phyloP scores from a whole-genome alignment of 1,140 invertebrate genomes.

The Thalassaphorura encarpata region DNA sequence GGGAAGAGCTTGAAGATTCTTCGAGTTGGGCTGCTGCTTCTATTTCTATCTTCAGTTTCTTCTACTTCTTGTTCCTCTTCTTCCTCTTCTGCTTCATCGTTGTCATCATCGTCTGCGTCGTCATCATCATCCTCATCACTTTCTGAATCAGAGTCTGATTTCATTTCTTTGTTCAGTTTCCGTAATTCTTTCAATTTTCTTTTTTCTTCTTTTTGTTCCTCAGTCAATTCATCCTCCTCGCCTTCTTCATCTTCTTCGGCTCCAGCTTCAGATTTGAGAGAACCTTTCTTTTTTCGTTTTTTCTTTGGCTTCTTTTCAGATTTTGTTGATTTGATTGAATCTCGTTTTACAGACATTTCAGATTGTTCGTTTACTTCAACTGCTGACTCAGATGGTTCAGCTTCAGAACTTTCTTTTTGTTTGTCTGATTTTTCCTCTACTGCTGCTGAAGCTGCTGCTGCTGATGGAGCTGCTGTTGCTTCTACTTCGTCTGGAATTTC shows the following conservation, averaged over 20 bases:
- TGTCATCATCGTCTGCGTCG: not conserved
- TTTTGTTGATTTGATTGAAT: not conserved
- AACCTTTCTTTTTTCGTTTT: conserved; percentile 4
- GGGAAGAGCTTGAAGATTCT: not conserved
- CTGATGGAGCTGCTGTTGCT: too few relatives aligned
- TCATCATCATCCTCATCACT: not conserved
- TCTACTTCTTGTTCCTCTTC: not conserved
- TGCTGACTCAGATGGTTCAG: conserved; percentile 1
- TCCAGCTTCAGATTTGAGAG: not conserved
- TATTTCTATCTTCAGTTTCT: not conserved
- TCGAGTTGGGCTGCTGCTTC: not conserved
- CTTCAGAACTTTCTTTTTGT: conserved; percentile 6
- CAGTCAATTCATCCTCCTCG: not conserved
- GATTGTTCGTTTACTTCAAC: not conserved
- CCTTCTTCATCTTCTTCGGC: not conserved
- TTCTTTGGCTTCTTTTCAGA: not conserved
- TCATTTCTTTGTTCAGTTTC: too few relatives aligned
- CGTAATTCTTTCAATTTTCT: not conserved
- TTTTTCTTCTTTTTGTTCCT: not conserved
- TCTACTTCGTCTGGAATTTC: not conserved
- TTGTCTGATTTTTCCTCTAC: not conserved
- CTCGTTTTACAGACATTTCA: not conserved
- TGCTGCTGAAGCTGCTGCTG: conserved; percentile 3
- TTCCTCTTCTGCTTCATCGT: not conserved
- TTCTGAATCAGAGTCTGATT: conserved; percentile 1